A percentile compares a stretch with the other conserved stretches of the same genome.
Evolutionary conservation across 1,140 invertebrate species (phyloP).

Genomic region (Drosophila pseudoobscura): DNA sequence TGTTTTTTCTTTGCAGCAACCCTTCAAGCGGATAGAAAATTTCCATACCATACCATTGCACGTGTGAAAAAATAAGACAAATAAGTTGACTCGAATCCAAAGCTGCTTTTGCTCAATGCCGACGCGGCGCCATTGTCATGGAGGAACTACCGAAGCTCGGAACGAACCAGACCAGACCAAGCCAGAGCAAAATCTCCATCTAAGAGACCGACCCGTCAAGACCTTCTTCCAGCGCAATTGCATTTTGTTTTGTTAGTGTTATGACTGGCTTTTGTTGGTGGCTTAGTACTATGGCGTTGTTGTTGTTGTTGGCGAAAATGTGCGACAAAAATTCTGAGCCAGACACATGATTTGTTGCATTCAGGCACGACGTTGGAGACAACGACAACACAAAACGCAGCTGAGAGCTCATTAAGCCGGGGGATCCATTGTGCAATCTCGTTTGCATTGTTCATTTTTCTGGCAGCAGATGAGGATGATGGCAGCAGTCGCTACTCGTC

Average conservation of each 20-base stretch:
- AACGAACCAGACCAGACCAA: constrained; percentile 1
- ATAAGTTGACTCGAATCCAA: neutral
- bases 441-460: constrained; percentile 59
- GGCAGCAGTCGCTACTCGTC: constrained; percentile 11
- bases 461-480: constrained; percentile 33
- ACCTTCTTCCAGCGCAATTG: constrained; percentile 14
- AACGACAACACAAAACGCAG: constrained; percentile 2
- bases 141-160: constrained; percentile 5
- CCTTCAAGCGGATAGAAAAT: constrained; percentile 9
- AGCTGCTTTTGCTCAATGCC: constrained; percentile 13
- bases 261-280: constrained; percentile 21
- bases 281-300: neutral
- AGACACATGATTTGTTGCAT: constrained; percentile 64
- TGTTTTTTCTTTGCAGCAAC: neutral
- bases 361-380: constrained; percentile 25
- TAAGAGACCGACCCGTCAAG: neutral
- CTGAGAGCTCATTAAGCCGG: constrained; percentile 64
- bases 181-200: neutral
- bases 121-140: constrained; percentile 42
- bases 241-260: constrained; percentile 37
- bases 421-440: constrained; percentile 59
- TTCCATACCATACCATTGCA: constrained; percentile 15
- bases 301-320: constrained; percentile 63
- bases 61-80: constrained; percentile 41
- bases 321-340: constrained; percentile 72